A percentile compares a stretch with the other conserved stretches of the same genome.
Evolutionary conservation across 2,113 vertebrate species (phyloP).

Genomic region (Gadus macrocephalus): DNA sequence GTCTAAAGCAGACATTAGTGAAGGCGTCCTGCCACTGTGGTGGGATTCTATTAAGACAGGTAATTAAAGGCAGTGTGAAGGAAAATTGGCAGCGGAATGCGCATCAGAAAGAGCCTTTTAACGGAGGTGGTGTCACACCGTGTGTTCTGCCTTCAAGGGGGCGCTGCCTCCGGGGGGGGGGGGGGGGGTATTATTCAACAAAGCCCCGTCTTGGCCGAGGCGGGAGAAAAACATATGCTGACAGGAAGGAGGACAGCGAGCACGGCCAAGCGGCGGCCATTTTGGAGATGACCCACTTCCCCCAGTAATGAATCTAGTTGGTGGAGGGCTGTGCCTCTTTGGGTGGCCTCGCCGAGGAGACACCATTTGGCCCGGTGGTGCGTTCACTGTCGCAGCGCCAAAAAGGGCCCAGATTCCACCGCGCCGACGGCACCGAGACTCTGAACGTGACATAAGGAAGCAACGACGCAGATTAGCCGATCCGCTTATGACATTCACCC

Average conservation of each 20-base stretch:
- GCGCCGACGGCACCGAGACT: too few species aligned
- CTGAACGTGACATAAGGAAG: too few species aligned
- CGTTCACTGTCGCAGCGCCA: slow-evolving; percentile 13
- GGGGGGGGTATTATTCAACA: slow-evolving; percentile 53
- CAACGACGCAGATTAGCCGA: too few species aligned
- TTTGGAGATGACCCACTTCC: slow-evolving; percentile 69
- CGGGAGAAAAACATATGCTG: slow-evolving; percentile 64
- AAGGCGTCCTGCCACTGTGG: slow-evolving; percentile 57
- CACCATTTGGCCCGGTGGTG: slow-evolving; percentile 46
- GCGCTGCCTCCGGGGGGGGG: too few species aligned
- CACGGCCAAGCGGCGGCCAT: slow-evolving; percentile 58
- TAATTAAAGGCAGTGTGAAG: slow-evolving; percentile 57
- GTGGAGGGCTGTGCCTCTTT: slow-evolving; percentile 15
- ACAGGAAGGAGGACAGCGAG: slow-evolving; percentile 53
- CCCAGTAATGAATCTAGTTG: slow-evolving; percentile 56
- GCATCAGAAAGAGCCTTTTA: too few species aligned
- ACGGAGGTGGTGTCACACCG: too few species aligned
- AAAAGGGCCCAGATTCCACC: slow-evolving; percentile 6
- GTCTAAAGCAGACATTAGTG: slow-evolving; percentile 59
- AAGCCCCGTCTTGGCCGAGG: slow-evolving; percentile 45
- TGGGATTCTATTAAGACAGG: slow-evolving; percentile 62
- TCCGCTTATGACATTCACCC: too few species aligned
- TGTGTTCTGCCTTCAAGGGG: too few species aligned
- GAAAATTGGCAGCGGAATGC: slow-evolving; percentile 48
- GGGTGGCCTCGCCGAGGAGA: slow-evolving; percentile 34